phyloP scores from a whole-genome alignment of 1,140 invertebrate species.

The Dendrolimus kikuchii region DNA sequence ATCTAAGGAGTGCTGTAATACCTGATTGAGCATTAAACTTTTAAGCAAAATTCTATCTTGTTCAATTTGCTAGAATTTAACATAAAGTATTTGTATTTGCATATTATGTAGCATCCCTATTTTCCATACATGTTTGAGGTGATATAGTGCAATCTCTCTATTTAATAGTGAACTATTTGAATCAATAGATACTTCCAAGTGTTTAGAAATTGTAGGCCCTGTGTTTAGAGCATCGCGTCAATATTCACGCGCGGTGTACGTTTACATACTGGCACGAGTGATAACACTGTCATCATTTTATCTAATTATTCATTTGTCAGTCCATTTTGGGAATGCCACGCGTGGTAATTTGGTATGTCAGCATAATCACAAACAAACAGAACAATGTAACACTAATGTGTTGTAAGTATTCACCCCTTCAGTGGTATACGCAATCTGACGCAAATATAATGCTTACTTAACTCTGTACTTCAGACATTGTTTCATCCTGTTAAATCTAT shows the following conservation, averaged over 20 bases:
- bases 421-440: slow-evolving; percentile 49
- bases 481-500: slow-evolving; percentile 64
- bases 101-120: slow-evolving; percentile 21
- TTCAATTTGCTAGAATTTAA: slow-evolving; percentile 47
- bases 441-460: slow-evolving; percentile 59
- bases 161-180: slow-evolving; percentile 27
- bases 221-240: slow-evolving; percentile 35
- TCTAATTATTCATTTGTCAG: slow-evolving; percentile 46
- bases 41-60: slow-evolving; percentile 22
- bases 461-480: slow-evolving; percentile 56
- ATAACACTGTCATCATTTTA: slow-evolving; percentile 23
- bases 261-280: not conserved
- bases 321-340: slow-evolving; percentile 39
- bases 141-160: slow-evolving; percentile 17
- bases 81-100: too few species aligned
- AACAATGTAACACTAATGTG: slow-evolving; percentile 49
- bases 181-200: slow-evolving; percentile 42
- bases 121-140: not conserved
- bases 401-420: slow-evolving; percentile 65
- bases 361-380: slow-evolving; percentile 30
- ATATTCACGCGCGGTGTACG: too few species aligned
- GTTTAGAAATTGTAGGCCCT: slow-evolving; percentile 50
- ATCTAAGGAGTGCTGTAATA: slow-evolving; percentile 45
- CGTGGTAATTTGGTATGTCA: slow-evolving; percentile 37
- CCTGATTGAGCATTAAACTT: slow-evolving; percentile 38